Evolutionary conservation across 2,888 invertebrate genomes (phyloP), one percentile per base, ranked within the genome.

Genomic region (Nudaria mundana): DNA sequence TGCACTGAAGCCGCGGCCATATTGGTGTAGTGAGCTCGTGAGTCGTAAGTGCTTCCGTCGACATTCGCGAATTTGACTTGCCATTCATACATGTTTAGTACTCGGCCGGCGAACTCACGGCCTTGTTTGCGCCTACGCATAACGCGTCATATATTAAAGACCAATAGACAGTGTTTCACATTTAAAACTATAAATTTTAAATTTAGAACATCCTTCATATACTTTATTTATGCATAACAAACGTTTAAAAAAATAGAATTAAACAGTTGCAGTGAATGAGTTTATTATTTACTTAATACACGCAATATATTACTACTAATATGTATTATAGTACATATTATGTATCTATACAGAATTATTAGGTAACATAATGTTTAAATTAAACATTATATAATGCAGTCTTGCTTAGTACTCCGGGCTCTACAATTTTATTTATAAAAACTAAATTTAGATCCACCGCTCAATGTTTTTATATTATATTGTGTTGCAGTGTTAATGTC

Each of bases 41-140:
- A 78, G n/a, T n/a, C 74, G 72, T 76, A 75, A 73, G 66, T 67
- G 63, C 69, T 78, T 79, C 77, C 80, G 76, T 51, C 69, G 65
- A 63, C 64, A 63, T 58, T 68, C 64, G 74, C 70, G 55, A 70
- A 76, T 76, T 72, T 68, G 71, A 71, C 70, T 61, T 71, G 76
- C 77, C 85, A 84, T 85, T 87, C 85, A 87, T 85, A 70, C 77
- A 64, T 62, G 61, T 80, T 80, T 75, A 65, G 72, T 53, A 59
- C 53, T 59, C 76, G 80, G 76, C 56, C 81, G 78, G 65, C 81
- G 81, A 81, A 82, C 81, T 58, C 74, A 54, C 82, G 84, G 80
- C 85, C 82, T 83, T 84, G 82, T 67, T 62, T 64, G 77, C 79
- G 76, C 79, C 77, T 76, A 78, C 81, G 75, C 71, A 53, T 48